Base-by-base conservation (phyloP, 2,797 vertebrate species). In the Darevskia mixta region DNA sequence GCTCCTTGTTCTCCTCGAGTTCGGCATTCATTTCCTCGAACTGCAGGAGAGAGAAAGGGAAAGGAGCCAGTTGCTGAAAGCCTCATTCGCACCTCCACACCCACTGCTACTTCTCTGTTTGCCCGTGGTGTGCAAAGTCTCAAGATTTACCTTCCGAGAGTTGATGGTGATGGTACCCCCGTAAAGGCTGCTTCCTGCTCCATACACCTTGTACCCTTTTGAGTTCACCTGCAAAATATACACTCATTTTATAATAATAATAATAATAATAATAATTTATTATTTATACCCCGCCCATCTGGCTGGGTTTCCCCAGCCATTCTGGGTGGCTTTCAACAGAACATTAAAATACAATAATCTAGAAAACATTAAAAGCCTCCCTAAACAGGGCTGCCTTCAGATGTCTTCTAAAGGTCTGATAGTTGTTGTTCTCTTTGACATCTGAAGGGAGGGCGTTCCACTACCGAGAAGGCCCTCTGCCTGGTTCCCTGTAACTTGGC, bases 21-120 rank as follows among this genome's bases (percentile, higher is more conserved):
- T 99, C 98, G 8, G 98, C 98, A 93, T 99, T 99, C 98, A 99
- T 99, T 95, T 99, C 98, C 92, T 99, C 99, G 97, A 99, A 99
- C 98, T 98, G 75, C 6, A 32, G 86, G 82, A 64, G 61, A 84
- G 8, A 78, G 58, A 89, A n/a, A 71, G 78, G 2, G 58, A 13
- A 6, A 73, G 15, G n/a, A 66, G 13, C 4, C 29, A 20, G 20
- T 20, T 67, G 49, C 27, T 73, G 25, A 43, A 55, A 38, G n/a
- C 5, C 10, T 0, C 29, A 8, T 18, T 15, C 15, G 13, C 9
- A 32, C 27, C 67, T 55, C 38, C 83, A 82, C 20, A 45, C 27
- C 10, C 29, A 11, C 18, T 35, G 49, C 13, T 58, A 41, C 13
- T 27, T n/a, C 1, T 72, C 10, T 41, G 29, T 2, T 41, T 86